Percentiles rank a stretch among this genome's conserved stretches.
phyloP scores from a whole-genome alignment of 35 echinoderm and acorn worm species.

The Ophiothrix spiculata region DNA sequence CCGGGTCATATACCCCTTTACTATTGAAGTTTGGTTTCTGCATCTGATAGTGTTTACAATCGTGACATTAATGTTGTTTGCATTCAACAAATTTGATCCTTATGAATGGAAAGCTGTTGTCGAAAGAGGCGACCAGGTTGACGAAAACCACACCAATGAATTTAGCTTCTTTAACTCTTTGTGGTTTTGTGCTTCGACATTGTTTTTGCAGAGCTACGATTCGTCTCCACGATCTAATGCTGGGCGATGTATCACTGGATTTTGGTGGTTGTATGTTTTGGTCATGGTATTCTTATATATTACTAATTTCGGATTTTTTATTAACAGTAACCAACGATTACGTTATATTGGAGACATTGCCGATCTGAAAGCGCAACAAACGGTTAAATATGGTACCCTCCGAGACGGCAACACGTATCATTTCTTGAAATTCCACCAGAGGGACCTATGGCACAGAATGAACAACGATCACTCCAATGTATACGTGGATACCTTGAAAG shows the following conservation, averaged over 20 bases:
- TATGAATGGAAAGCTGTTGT: constrained; percentile 56
- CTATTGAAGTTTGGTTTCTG: constrained; percentile 56
- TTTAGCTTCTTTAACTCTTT: constrained; percentile 56
- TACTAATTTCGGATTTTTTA: constrained; percentile 32
- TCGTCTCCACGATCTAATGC: constrained; percentile 30
- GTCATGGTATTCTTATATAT: constrained; percentile 64
- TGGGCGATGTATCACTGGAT: constrained; percentile 15
- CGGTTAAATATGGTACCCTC: constrained; percentile 76
- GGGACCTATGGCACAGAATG: constrained; percentile 35
- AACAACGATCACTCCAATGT: background rate
- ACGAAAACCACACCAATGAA: constrained; percentile 36
- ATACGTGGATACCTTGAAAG: constrained; percentile 30
- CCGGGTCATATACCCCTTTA: constrained; percentile 53
- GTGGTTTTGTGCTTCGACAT: constrained; percentile 58
- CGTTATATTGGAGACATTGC: constrained; percentile 40
- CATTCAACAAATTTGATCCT: constrained; percentile 54
- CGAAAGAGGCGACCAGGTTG: constrained; percentile 40
- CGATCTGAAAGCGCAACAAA: constrained; percentile 56
- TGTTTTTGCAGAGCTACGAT: constrained; percentile 55
- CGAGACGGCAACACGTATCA: constrained; percentile 66
- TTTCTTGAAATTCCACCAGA: constrained; percentile 70
- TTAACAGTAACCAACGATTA: constrained; percentile 71
- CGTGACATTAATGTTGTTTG: constrained; percentile 26
- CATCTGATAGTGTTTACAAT: constrained; percentile 36
- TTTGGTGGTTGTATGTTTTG: constrained; percentile 67